A percentile compares a stretch with the other conserved stretches of the same genome.
phyloP scores from a whole-genome alignment of 2,797 vertebrate genomes.

The Pipistrellus pipistrellus region DNA sequence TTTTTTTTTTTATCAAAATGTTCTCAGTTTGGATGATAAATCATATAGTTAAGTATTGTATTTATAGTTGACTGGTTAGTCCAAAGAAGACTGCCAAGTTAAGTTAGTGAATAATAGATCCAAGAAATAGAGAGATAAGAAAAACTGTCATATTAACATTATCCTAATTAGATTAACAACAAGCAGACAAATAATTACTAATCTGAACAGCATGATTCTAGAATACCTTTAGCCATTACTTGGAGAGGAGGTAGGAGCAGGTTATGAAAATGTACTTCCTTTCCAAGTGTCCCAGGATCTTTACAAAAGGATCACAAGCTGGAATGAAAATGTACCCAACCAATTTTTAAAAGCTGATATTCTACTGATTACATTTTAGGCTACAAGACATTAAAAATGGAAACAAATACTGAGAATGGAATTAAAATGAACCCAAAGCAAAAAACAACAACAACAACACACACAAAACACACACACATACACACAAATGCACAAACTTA shows the following conservation, averaged over 20 bases:
- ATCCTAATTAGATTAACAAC: neutral
- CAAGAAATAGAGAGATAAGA: neutral
- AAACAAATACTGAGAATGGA: constrained; percentile 63
- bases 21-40: neutral
- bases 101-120: neutral
- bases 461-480: neutral
- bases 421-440: constrained; percentile 65
- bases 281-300: neutral
- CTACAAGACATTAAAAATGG: constrained; percentile 47
- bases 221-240: constrained; percentile 19
- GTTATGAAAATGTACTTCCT: neutral
- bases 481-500: neutral
- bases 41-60: neutral
- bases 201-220: neutral
- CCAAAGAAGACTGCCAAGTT: neutral
- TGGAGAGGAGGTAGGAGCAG: neutral
- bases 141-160: neutral
- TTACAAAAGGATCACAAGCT: constrained; percentile 40
- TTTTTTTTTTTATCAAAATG: neutral
- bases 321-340: neutral
- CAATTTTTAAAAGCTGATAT: constrained; percentile 29
- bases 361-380: neutral
- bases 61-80: neutral
- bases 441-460: neutral
- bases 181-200: constrained; percentile 4